Base-by-base conservation (phyloP, 2,888 invertebrate species). In the Meloe dianella region DNA sequence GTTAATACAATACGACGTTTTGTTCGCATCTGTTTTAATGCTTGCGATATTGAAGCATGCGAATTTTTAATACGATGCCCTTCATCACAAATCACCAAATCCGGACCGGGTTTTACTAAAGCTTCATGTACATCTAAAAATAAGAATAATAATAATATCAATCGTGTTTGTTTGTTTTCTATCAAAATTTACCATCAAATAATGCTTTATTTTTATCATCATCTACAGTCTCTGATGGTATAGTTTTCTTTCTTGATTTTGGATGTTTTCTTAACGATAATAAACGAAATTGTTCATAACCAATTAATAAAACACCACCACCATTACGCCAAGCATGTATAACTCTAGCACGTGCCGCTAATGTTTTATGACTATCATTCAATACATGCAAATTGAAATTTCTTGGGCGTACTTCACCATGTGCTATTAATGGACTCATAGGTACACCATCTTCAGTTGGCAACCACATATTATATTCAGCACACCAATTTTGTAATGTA, bases 61-160 rank as follows among this genome's bases (percentile, higher is more conserved):
- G 97, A 94, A 83, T 98, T 99, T 84, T 99, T 99, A 73, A 99
- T 99, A 22, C 98, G 88, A 83, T 99, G 99, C 0, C 98, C 97
- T 84, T 97, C 97, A 77, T 97, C 97, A 81, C 97, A 97, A 71
- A 97, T 95, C 0, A 97, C 94, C 61, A 97, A 85, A 84, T 97
- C 97, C 0, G 97, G 97, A 0, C 97, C 97, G 0, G 97, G 97
- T 76, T 90, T 91, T 0, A 97, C 93, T 41, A 98, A 83, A 0
- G 95, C 94, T 71, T 89, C 87, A 77, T 94, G 92, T 84, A 96
- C 92, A 80, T 92, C 93, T 91, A 82, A 22, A 85, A 66, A 27
- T 22, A 66, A 71, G 60, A 64, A 65, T 30, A 17, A 47, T 20
- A 20, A 1, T 10, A 57, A 29, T 22, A 29, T 17, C 27, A n/a